Evolutionary conservation across 2,888 invertebrate species (phyloP).

Genomic region (Smittia sp.): DNA sequence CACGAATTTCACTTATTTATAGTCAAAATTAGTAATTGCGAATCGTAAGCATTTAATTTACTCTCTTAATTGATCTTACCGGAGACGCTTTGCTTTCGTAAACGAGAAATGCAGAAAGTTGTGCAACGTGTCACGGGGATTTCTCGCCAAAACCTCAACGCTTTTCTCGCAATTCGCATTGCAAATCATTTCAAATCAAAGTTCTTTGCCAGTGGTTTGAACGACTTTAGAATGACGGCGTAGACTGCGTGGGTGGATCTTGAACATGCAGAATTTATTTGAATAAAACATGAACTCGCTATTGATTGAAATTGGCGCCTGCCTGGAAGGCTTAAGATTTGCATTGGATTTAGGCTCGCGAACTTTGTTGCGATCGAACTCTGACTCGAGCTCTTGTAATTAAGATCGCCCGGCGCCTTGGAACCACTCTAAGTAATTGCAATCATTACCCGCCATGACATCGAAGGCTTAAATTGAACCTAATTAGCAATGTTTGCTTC

Average conservation of each 20-base stretch:
- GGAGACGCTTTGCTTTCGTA: not conserved
- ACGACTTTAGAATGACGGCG: not conserved
- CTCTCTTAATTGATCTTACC: not conserved
- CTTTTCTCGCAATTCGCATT: not conserved
- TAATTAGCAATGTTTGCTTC: not conserved
- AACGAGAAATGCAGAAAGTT: conserved; percentile 1
- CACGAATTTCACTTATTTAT: not conserved
- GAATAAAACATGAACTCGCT: not conserved
- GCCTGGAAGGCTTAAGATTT: not conserved
- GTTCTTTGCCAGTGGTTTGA: not conserved
- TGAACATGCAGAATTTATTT: not conserved
- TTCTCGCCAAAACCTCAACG: no score
- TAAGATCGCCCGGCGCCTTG: not conserved
- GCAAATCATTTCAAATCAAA: not conserved
- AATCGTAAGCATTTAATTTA: not conserved
- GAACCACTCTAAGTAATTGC: not conserved
- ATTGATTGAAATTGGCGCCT: conserved; percentile 1
- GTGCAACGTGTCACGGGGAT: not conserved
- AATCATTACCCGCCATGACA: not conserved
- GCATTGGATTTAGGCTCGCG: no score
- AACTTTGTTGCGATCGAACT: not conserved
- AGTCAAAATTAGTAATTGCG: not conserved
- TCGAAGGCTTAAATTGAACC: not conserved
- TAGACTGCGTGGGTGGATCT: not conserved
- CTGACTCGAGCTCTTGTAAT: not conserved